Conservation (phyloP, 2,888 invertebrate species). For the Fabriciana adippe region DNA sequence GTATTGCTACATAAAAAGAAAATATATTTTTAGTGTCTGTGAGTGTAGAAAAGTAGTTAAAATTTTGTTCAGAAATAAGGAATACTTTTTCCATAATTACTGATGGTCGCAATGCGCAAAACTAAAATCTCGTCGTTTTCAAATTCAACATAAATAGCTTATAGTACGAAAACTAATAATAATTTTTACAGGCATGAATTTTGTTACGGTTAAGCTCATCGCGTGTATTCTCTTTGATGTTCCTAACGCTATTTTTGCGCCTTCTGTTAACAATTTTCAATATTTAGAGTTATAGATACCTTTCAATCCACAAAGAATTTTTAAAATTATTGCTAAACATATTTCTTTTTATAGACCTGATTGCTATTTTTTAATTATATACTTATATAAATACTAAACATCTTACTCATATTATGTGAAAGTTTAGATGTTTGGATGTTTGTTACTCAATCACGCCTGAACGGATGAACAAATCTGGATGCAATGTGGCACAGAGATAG, state of each 20-base stretch:
- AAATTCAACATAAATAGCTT: constrained; percentile 43
- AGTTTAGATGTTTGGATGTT: no score
- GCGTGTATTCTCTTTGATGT: constrained; percentile 48
- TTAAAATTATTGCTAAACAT: background rate
- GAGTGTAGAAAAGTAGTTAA: constrained; percentile 9
- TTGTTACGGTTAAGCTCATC: constrained; percentile 50
- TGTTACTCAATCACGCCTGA: no score
- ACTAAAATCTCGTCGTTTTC: constrained; percentile 20
- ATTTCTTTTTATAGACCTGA: background rate
- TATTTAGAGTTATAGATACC: constrained; percentile 22
- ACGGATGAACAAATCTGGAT: no score
- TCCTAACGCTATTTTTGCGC: constrained; percentile 42
- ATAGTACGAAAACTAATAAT: constrained; percentile 41
- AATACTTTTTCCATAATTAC: constrained; percentile 14
- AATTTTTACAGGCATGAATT: constrained; percentile 39
- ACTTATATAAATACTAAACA: no score
- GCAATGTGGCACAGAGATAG: no score
- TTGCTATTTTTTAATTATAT: background rate
- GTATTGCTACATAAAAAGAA: background rate
- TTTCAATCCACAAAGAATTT: constrained; percentile 20
- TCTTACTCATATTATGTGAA: no score
- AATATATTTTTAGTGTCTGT: background rate
- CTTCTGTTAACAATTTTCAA: constrained; percentile 31
- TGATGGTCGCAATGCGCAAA: constrained; percentile 21
- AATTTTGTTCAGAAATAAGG: no score